These are phyloP conservation scores for Malurus leucopterus DNA, from an alignment of 2,797 vertebrate species.

Conservation along the genomic window DNA sequence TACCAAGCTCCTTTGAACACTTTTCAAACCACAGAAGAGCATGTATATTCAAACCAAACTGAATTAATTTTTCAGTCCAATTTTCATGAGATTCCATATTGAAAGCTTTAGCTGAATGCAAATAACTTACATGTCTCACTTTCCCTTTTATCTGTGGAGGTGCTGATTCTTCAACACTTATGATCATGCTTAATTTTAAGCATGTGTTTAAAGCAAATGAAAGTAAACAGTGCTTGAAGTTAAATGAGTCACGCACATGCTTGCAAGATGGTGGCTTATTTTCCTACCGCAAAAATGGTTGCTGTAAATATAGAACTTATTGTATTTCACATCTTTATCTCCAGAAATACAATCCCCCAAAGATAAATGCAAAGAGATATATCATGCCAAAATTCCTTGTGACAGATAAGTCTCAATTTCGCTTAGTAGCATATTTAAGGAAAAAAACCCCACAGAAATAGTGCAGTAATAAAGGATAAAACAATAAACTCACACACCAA, in stretches of 20 bases:
- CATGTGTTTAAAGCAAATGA: neutral
- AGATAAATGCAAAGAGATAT: neutral
- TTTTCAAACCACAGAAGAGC: slow-evolving; percentile 49
- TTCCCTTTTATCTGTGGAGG: slow-evolving; percentile 34
- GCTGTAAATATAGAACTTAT: neutral
- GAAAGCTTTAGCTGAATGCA: slow-evolving; percentile 34
- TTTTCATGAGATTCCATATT: slow-evolving; percentile 45
- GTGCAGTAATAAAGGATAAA: neutral
- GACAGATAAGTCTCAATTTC: neutral
- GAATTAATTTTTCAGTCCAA: slow-evolving; percentile 50
- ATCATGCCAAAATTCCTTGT: neutral
- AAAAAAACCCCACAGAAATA: neutral
- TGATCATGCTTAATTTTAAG: slow-evolving; percentile 16
- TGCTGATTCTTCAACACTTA: neutral
- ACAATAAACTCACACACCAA: neutral
- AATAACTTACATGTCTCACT: slow-evolving; percentile 21
- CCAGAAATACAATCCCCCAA: neutral
- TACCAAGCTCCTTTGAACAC: slow-evolving; percentile 55
- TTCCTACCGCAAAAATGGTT: neutral
- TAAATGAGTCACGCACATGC: neutral
- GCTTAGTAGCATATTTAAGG: neutral
- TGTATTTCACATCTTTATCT: neutral
- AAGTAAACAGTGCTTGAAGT: neutral
- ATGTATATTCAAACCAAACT: slow-evolving; percentile 41
- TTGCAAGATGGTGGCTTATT: neutral